Conservation (phyloP, 2,113 vertebrate genomes). For the Naja naja region DNA sequence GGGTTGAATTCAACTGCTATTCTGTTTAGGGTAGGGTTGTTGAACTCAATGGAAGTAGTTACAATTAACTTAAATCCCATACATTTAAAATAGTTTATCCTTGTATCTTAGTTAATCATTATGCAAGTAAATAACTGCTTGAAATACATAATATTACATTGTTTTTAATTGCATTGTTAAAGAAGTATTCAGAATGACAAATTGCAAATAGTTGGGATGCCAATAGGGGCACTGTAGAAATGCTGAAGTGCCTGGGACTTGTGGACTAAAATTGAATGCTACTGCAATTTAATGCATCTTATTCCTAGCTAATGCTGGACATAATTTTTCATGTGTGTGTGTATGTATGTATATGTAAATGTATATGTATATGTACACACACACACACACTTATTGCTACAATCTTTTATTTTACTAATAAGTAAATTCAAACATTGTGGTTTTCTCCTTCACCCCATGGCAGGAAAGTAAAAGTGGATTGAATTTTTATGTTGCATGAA, state of each 20-base stretch:
- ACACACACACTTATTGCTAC: background rate
- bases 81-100: background rate
- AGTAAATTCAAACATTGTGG: background rate
- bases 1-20: too few species aligned
- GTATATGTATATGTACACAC: too few species aligned
- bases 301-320: background rate
- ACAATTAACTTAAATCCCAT: background rate
- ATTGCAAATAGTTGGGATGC: background rate
- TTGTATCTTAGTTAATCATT: constrained; percentile 45
- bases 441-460: background rate
- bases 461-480: background rate
- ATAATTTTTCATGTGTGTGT: background rate
- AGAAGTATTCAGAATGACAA: constrained; percentile 14
- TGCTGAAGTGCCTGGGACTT: background rate
- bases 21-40: background rate
- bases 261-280: background rate
- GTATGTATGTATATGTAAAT: too few species aligned
- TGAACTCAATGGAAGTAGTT: background rate
- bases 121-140: constrained; percentile 61
- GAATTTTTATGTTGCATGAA: background rate
- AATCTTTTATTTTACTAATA: background rate
- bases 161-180: constrained; percentile 43
- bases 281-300: background rate
- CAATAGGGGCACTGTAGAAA: background rate
- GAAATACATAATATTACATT: constrained; percentile 63